Percentiles rank a stretch among this genome's conserved stretches.
Evolutionary conservation across 2,113 vertebrate genomes (phyloP).

Genomic region (Zosterops japonicus): DNA sequence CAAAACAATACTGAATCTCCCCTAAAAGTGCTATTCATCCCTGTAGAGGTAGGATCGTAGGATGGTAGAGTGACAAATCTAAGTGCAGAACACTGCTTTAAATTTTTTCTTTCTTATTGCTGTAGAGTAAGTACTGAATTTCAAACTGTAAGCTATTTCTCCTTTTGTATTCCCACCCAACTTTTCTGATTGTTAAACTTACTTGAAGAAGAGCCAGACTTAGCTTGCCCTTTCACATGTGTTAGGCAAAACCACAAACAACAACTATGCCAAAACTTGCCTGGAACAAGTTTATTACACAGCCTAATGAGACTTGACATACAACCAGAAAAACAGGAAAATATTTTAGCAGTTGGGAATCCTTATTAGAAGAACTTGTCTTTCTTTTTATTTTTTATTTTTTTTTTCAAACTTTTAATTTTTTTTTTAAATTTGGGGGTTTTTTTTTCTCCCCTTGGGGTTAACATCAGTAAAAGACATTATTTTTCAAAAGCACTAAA

Average conservation of each 20-base stretch:
- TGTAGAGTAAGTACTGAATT: neutral
- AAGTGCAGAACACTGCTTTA: neutral
- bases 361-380: neutral
- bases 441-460: neutral
- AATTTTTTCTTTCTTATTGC: neutral
- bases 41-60: neutral
- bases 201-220: constrained; percentile 19
- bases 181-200: constrained; percentile 11
- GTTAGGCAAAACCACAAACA: constrained; percentile 49
- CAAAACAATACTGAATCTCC: accelerated
- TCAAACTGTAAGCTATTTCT: neutral
- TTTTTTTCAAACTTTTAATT: neutral
- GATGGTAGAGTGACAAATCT: neutral
- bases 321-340: constrained; percentile 63
- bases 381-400: neutral
- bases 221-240: constrained; percentile 11
- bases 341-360: neutral
- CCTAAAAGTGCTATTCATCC: neutral
- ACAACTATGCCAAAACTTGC: constrained; percentile 45
- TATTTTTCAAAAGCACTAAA: neutral
- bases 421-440: neutral
- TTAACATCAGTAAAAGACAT: neutral
- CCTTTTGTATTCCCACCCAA: neutral
- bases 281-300: constrained; percentile 28
- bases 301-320: neutral